These are phyloP conservation scores for Lithosia quadra DNA, from an alignment of 2,888 invertebrate species.

Conservation along the genomic window DNA sequence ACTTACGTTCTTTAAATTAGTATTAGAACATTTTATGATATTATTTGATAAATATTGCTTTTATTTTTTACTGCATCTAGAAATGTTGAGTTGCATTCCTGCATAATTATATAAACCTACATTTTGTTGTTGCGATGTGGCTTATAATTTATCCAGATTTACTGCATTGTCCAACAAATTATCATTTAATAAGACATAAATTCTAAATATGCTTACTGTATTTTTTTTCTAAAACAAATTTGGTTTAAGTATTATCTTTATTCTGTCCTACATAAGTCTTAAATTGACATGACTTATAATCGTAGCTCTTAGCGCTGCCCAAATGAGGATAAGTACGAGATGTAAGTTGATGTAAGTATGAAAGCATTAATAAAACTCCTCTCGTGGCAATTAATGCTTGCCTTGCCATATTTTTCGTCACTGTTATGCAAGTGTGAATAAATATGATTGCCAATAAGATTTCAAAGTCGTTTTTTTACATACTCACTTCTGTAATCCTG, in stretches of 20 bases:
- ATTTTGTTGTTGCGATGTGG: neutral
- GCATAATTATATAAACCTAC: neutral
- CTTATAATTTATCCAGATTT: neutral
- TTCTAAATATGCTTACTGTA: neutral
- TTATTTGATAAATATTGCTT: constrained; percentile 12
- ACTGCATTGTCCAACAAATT: neutral
- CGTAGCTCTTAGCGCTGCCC: neutral
- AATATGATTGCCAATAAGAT: constrained; percentile 2
- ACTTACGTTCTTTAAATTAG: constrained; percentile 18
- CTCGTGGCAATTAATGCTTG: neutral
- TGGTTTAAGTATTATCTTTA: neutral
- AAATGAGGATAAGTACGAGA: neutral
- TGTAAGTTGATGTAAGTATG: too few species aligned
- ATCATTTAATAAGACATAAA: neutral
- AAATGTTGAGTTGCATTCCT: neutral
- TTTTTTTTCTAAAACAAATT: neutral
- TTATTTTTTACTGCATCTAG: constrained; percentile 11
- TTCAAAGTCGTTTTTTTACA: neutral
- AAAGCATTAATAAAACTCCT: neutral
- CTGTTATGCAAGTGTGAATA: constrained; percentile 2
- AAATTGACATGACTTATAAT: neutral
- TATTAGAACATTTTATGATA: constrained; percentile 12
- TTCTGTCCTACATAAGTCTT: neutral
- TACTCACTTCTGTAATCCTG: neutral
- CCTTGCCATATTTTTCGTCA: constrained; percentile 4